Conservation (phyloP, 2,888 invertebrate species). For the Drosophila atripex region DNA sequence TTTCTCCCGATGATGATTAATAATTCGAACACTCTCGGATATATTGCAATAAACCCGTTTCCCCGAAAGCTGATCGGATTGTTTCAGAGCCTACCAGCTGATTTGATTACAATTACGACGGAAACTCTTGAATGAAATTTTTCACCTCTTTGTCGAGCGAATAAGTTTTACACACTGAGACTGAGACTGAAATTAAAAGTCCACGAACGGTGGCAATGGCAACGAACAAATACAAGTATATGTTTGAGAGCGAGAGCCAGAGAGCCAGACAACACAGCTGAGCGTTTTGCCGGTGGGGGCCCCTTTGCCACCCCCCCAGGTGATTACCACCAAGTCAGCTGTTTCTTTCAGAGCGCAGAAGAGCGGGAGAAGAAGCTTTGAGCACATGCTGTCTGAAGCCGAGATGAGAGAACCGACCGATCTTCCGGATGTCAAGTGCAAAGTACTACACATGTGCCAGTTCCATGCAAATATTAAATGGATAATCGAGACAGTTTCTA, state of each 20-base stretch:
- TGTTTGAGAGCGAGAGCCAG: constrained; percentile 24
- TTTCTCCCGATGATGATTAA: constrained; percentile 59
- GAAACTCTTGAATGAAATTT: constrained; percentile 15
- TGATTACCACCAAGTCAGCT: constrained; percentile 20
- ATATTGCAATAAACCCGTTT: constrained; percentile 27
- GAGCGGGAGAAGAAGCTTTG: constrained; percentile 2
- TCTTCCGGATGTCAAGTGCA: constrained; percentile 13
- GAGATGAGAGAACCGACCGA: constrained; percentile 2
- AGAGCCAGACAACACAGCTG: constrained; percentile 51
- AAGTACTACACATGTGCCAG: not conserved
- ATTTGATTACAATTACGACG: constrained; percentile 14
- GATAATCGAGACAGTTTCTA: not conserved
- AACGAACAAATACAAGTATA: constrained; percentile 4
- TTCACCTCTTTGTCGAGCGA: constrained; percentile 23
- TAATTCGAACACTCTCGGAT: constrained; percentile 30
- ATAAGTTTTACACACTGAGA: constrained; percentile 24
- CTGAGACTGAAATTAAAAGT: constrained; percentile 16
- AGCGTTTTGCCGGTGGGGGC: constrained; percentile 21
- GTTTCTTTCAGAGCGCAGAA: constrained; percentile 5
- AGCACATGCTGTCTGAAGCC: constrained; percentile 22
- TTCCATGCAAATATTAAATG: too few species aligned
- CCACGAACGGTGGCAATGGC: constrained; percentile 31
- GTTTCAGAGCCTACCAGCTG: constrained; percentile 15
- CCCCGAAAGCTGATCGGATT: not conserved
- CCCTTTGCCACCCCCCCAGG: not conserved